Evolutionary conservation across 2,113 vertebrate species (phyloP), one percentile per base, ranked within the genome.

Genomic region (Heloderma charlesbogerti): DNA sequence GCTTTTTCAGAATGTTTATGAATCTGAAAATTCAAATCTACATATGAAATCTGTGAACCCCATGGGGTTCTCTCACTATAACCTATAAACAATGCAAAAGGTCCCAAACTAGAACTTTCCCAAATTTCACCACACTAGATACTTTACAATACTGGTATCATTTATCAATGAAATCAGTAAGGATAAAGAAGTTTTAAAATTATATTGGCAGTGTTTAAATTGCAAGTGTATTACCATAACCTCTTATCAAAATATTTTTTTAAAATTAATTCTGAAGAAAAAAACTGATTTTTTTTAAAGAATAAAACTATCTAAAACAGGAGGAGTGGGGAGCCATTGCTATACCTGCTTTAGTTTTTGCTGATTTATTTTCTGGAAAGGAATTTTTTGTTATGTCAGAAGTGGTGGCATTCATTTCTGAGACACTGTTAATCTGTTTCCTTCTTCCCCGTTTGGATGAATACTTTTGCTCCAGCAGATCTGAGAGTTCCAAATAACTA

Each of bases 281-380:
- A 63, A 4, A 43, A 88, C 40, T 48, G 7, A 72, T 78, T 15
- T 7, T 77, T 12, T 8, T n/a, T 18, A 57, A 83, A 72, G 66
- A 45, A 72, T n/a, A 7, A 22, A 83, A 5, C 12, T 80, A 6
- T 67, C 29, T 48, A n/a, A 48, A 48, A 25, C 27, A 60, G 7
- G 20, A n/a, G 45, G 22, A 31, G 9, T 13, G 6, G 8, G 37
- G 48, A 72, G 69, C 2, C n/a, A 9, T 85, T n/a, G 69, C 18
- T 92, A 95, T 93, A 97, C 96, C 96, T 94, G 93, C 91, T 91
- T 96, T 0, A 87, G 0, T 3, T 75, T 92, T 85, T 18, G 92
- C 45, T 0, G 86, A 25, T 0, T 81, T 88, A 12, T 89, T 91
- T 60, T 81, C 86, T 87, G 93, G 71, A 81, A 88, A 18, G 10